These are phyloP conservation scores for Lycocerus yunnanus DNA, from an alignment of 2,888 invertebrate genomes.

Conservation along the genomic window DNA sequence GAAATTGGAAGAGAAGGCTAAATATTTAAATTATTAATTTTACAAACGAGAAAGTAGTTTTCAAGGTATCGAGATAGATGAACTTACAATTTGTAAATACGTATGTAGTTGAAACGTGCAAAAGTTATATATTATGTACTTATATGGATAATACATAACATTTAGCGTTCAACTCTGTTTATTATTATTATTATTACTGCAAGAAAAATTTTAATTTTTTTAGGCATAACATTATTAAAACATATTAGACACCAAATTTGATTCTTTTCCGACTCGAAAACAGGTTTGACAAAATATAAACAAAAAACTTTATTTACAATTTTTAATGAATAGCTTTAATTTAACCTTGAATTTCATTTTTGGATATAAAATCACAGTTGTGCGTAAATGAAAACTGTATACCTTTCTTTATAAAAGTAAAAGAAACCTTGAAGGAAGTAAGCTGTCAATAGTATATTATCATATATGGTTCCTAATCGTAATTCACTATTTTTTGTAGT, in stretches of 20 bases:
- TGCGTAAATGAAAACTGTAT: neutral
- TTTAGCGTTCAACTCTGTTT: too few species aligned
- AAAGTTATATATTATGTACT: too few species aligned
- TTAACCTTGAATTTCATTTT: neutral
- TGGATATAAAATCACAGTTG: neutral
- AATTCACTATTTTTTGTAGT: neutral
- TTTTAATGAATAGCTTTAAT: too few species aligned
- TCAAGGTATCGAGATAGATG: neutral
- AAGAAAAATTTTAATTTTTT: too few species aligned
- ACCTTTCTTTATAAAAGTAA: neutral
- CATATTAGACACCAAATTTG: too few species aligned
- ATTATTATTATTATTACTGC: too few species aligned
- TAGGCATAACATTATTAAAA: too few species aligned
- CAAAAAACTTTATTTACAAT: neutral
- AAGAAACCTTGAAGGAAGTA: neutral
- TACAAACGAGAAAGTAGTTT: neutral
- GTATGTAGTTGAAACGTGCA: neutral
- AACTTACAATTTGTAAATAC: neutral
- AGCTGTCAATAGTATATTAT: neutral
- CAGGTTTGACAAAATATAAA: neutral
- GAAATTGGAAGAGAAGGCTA: neutral
- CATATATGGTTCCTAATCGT: neutral
- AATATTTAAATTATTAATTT: neutral
- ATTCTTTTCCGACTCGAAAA: neutral
- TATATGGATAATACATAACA: too few species aligned